Conservation (phyloP, 2,797 vertebrate species). For the Natrix natrix region DNA sequence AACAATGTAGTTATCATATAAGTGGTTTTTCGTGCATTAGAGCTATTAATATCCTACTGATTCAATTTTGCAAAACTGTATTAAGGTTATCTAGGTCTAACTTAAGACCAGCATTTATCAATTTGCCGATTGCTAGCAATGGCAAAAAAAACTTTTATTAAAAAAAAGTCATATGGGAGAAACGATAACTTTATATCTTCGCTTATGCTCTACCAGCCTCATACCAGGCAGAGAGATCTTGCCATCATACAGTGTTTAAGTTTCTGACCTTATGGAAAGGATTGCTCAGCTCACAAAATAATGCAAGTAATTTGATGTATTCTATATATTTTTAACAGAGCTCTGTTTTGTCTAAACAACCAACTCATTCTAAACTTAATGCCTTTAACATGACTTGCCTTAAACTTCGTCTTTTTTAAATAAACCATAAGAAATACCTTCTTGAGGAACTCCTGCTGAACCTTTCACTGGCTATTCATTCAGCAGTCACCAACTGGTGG, state of each 20-base stretch:
- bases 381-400: not conserved
- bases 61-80: not conserved
- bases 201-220: not conserved
- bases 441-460: not conserved
- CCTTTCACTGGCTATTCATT: not conserved
- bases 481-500: too few species aligned
- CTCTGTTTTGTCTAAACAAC: constrained; percentile 11
- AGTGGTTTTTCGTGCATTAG: not conserved
- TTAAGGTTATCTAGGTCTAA: not conserved
- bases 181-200: not conserved
- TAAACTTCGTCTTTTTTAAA: not conserved
- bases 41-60: not conserved
- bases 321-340: not conserved
- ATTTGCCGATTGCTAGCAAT: not conserved
- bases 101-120: not conserved
- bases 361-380: not conserved
- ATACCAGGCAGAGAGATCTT: not conserved
- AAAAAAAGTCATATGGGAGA: not conserved
- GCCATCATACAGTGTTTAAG: not conserved
- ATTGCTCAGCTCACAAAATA: not conserved
- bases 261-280: not conserved
- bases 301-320: not conserved
- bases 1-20: not conserved
- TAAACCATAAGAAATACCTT: not conserved
- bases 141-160: not conserved